Base-by-base conservation (phyloP, 1,140 invertebrate genomes). In the Dreissena polymorpha region DNA sequence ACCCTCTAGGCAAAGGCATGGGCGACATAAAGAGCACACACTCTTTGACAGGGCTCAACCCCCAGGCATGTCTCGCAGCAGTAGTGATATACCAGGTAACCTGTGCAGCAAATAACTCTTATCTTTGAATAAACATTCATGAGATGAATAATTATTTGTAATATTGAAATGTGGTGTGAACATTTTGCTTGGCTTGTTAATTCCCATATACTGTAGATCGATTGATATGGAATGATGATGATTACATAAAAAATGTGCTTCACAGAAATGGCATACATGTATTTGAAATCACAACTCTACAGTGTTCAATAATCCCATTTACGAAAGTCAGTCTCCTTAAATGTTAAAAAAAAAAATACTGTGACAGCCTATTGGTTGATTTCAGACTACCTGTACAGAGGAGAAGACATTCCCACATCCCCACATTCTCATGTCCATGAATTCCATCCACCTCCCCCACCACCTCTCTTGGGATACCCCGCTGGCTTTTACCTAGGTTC, bases 21-120 rank as follows among this genome's bases (percentile, higher is more conserved):
- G 55, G 16, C 57, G 79, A 29, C 79, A 82, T 70, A 82, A 82
- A 82, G 79, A 74, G 18, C 70, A 73, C 71, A 51, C 63, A 12
- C 79, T 73, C 49, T 82, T 82, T 68, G 79, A 82, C 57, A 60
- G 79, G 60, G 70, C 79, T 25, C 70, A 72, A 60, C 79, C 79
- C 6, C 79, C 79, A 21, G 79, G 79, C 27, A 27, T 78, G 21
- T 55, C 76, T 18, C 64, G 76, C 21, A 78, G 76, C 50, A 78
- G 76, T 51, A 78, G 67, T 70, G 64, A 78, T 78, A 78, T 78
- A 55, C 76, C 65, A 78, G 76, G 76, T 78, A 55, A n/a, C 25
- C 1, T 25, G 23, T 63, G 18, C 10, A n/a, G 7, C 23, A n/a
- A n/a, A 25, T 63, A 63, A 25, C 18, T n/a, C 2, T n/a, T 10